Evolutionary conservation across 2,888 invertebrate genomes (phyloP).

Genomic region (Pollenia amentaria): DNA sequence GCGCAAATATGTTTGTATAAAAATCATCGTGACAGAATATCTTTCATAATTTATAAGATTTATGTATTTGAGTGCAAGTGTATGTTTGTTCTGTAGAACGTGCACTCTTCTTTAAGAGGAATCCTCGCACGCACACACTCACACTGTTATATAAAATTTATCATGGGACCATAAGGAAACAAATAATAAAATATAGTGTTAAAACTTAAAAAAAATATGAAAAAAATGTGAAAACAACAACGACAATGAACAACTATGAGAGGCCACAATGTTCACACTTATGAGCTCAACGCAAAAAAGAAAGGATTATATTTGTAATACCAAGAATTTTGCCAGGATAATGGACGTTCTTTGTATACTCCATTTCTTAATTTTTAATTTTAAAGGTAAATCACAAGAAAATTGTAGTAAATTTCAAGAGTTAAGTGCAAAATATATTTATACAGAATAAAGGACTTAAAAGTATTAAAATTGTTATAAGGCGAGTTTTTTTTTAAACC

Average conservation of each 20-base stretch:
- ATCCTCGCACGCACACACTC: conserved; percentile 5
- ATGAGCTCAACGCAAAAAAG: conserved; percentile 27
- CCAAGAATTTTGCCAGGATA: conserved; percentile 50
- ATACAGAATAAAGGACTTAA: no score
- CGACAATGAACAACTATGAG: conserved; percentile 36
- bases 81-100: conserved; percentile 15
- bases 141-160: conserved; percentile 35
- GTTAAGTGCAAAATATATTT: neutral
- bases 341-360: conserved; percentile 7
- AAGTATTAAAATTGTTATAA: no score
- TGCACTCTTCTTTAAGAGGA: conserved; percentile 34
- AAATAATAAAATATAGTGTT: conserved; percentile 57
- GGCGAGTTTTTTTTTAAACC: no score
- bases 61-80: conserved; percentile 15
- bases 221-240: neutral
- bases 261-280: conserved; percentile 66
- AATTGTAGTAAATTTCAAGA: conserved; percentile 4
- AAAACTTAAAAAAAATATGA: neutral
- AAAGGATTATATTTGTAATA: conserved; percentile 59
- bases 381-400: conserved; percentile 32
- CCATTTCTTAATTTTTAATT: conserved; percentile 20
- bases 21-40: conserved; percentile 57
- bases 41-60: conserved; percentile 71
- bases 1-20: neutral
- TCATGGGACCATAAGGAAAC: conserved; percentile 58